phyloP scores from a whole-genome alignment of 2,797 vertebrate species.

The Selene dorsalis region DNA sequence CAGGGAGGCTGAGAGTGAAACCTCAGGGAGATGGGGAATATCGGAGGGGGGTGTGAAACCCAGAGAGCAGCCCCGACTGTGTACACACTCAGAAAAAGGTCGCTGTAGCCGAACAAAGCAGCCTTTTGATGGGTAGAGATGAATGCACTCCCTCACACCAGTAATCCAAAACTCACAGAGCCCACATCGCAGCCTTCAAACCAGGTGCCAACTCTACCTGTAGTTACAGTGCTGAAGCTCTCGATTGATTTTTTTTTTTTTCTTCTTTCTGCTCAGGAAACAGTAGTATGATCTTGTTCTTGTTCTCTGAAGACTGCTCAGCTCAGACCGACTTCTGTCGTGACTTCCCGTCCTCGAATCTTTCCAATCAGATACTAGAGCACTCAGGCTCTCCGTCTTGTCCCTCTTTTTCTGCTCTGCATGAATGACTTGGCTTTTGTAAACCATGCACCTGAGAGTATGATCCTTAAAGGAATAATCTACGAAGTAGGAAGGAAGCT shows the following conservation, averaged over 20 bases:
- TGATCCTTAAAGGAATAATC: conserved; percentile 38
- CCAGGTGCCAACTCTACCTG: conserved; percentile 66
- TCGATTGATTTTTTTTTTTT: conserved; percentile 6
- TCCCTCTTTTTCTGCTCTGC: conserved; percentile 26
- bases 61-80: conserved; percentile 66
- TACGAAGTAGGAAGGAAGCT: neutral
- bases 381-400: conserved; percentile 60
- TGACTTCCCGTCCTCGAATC: conserved; percentile 49
- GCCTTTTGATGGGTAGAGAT: conserved; percentile 77
- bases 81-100: conserved; percentile 46
- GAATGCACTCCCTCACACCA: conserved; percentile 78
- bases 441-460: conserved; percentile 15
- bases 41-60: conserved; percentile 82
- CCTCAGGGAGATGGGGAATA: conserved; percentile 82
- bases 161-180: conserved; percentile 75
- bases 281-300: conserved; percentile 44
- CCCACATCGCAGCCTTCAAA: conserved; percentile 54
- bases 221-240: conserved; percentile 53
- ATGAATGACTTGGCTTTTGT: conserved; percentile 50
- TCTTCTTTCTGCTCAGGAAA: conserved; percentile 52
- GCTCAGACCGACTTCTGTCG: conserved; percentile 44
- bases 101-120: conserved; percentile 72
- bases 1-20: conserved; percentile 54
- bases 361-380: conserved; percentile 72
- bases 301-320: conserved; percentile 56